phyloP scores from a whole-genome alignment of 2,888 invertebrate genomes.

The Cheilosia vernalis region DNA sequence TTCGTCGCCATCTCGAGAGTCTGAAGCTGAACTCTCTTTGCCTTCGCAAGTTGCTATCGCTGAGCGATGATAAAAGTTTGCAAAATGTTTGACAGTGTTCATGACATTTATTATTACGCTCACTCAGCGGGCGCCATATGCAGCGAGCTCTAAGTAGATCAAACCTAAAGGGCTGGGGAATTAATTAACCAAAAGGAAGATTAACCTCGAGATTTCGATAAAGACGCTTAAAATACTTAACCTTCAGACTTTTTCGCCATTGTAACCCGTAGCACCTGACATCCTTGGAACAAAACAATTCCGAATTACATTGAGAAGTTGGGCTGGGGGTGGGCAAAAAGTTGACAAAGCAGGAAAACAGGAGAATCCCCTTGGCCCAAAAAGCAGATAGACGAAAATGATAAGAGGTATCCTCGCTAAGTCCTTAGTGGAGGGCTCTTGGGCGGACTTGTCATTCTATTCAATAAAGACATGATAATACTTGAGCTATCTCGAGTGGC shows the following conservation, averaged over 20 bases:
- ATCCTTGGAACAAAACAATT: conserved; percentile 61
- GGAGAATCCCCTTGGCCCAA: conserved; percentile 48
- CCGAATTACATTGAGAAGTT: conserved; percentile 63
- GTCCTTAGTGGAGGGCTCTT: conserved; percentile 35
- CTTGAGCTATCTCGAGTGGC: conserved; percentile 68
- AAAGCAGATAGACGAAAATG: conserved; percentile 62
- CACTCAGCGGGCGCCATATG: neutral
- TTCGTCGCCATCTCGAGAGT: neutral
- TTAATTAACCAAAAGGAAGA: conserved; percentile 60
- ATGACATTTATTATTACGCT: conserved; percentile 48
- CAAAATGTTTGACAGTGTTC: conserved; percentile 41
- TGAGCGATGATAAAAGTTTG: conserved; percentile 34
- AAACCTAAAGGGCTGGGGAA: conserved; percentile 12
- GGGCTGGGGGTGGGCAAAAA: neutral
- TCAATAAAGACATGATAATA: conserved; percentile 71
- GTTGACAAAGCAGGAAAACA: conserved; percentile 2
- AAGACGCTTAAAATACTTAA: conserved; percentile 26
- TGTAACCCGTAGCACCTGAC: conserved; percentile 60
- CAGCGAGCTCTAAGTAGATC: neutral
- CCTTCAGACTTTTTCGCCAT: neutral
- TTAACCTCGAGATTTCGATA: conserved; percentile 30
- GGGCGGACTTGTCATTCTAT: conserved; percentile 54
- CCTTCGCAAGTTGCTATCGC: conserved; percentile 7
- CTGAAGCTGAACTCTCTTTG: conserved; percentile 1
- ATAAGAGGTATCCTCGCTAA: conserved; percentile 68